These are phyloP conservation scores for Telmatochromis brachygnathus DNA, from an alignment of 2,113 vertebrate species.

Conservation along the genomic window DNA sequence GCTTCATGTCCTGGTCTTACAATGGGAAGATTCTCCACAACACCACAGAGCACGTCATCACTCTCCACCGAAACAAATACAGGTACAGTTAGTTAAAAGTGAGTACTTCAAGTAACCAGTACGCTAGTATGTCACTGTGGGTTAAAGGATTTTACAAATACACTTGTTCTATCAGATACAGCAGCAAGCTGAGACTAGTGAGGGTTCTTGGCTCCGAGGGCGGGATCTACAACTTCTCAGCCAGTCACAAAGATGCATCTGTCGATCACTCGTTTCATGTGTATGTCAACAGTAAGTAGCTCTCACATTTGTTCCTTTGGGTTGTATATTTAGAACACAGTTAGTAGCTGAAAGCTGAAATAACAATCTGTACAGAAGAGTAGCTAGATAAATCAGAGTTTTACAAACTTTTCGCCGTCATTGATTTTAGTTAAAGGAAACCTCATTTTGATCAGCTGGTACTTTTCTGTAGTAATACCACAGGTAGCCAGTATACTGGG, in stretches of 20 bases:
- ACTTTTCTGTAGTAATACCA: not conserved
- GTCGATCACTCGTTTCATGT: slow-evolving; percentile 80
- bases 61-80: slow-evolving; percentile 72
- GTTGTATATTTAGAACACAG: not conserved
- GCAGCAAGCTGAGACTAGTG: slow-evolving; percentile 85
- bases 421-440: not conserved
- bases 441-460: not conserved
- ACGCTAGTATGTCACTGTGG: not conserved
- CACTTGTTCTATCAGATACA: slow-evolving; percentile 68
- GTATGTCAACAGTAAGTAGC: slow-evolving; percentile 87
- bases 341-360: not conserved
- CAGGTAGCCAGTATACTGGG: not conserved
- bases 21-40: slow-evolving; percentile 79
- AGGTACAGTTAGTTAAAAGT: slow-evolving; percentile 68
- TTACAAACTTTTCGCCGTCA: not conserved
- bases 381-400: not conserved
- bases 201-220: slow-evolving; percentile 86
- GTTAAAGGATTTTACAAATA: not conserved
- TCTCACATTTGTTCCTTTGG: not conserved
- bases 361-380: not conserved
- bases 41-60: slow-evolving; percentile 85
- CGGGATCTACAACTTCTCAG: slow-evolving; percentile 85
- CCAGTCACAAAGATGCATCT: slow-evolving; percentile 78
- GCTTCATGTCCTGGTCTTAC: slow-evolving; percentile 77
- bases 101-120: not conserved